A percentile compares a stretch with the other conserved stretches of the same genome.
phyloP scores from a whole-genome alignment of 2,113 vertebrate genomes.

The Alosa alosa region DNA sequence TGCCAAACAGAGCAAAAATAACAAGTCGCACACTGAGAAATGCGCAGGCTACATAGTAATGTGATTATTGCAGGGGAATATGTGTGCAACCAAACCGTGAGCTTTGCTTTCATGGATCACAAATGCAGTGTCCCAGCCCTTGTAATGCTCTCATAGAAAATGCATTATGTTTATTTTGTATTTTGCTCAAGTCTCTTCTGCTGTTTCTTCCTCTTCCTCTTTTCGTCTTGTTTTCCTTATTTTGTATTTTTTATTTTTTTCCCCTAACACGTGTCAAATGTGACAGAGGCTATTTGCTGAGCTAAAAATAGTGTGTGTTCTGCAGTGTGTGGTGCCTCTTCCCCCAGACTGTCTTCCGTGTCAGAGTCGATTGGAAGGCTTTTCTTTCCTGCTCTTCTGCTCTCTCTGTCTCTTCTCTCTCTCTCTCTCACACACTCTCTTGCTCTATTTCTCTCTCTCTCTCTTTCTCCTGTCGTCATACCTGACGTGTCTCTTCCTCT shows the following conservation, averaged over 20 bases:
- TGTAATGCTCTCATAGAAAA: slow-evolving; percentile 3
- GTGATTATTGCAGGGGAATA: slow-evolving; percentile 10
- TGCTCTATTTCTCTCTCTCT: neutral
- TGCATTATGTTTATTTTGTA: slow-evolving; percentile 26
- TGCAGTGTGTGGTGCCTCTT: neutral
- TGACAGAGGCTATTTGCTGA: slow-evolving; percentile 13
- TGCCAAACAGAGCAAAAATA: neutral
- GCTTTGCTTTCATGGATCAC: slow-evolving; percentile 1
- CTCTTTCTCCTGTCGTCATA: neutral
- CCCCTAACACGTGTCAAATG: slow-evolving; percentile 4
- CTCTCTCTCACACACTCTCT: neutral
- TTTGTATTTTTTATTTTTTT: neutral
- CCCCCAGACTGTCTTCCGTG: slow-evolving; percentile 14
- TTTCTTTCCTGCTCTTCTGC: neutral
- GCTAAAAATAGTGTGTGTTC: neutral
- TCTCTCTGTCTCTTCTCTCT: neutral
- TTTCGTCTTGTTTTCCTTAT: neutral
- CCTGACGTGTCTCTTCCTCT: neutral
- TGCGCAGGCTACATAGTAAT: neutral
- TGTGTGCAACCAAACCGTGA: neutral
- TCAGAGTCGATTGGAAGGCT: neutral
- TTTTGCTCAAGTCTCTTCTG: neutral
- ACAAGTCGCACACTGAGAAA: neutral
- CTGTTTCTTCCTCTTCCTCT: neutral
- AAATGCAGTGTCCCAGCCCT: neutral